Evolutionary conservation across 2,888 invertebrate genomes (phyloP), one percentile per base, ranked within the genome.

Genomic region (Notodonta dromedarius): DNA sequence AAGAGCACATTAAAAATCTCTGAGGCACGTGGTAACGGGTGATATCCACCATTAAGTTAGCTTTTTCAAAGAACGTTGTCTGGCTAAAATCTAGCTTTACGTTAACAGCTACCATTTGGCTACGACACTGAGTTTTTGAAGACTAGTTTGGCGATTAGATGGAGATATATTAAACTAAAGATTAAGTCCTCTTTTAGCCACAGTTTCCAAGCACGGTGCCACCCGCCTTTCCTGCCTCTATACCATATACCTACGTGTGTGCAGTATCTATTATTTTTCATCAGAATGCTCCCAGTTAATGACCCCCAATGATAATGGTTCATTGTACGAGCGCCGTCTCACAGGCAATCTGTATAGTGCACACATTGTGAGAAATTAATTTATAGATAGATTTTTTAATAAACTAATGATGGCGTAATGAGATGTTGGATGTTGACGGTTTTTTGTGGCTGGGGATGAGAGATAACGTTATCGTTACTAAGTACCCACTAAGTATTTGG

Each of bases 221-320:
- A 77, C 78, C 78, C 62, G 60, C 58, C 87, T 80, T 80, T 79
- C 79, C 82, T 77, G 78, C 79, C 82, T 79, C 77, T 79, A 82
- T 83, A 84, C 78, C 82, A 76, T 75, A 70, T 73, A 24, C 24
- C 24, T 24, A 70, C 73, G 73, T 66, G 76, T 67, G 73, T 70
- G 61, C 59, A 66, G 72, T 79, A 77, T 80, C 88, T 85, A 90
- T 92, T 92, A 91, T 90, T 91, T 90, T 90, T 88, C 87, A 88
- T 82, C 85, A 87, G 91, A 91, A 91, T 89, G 90, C 88, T 76
- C 87, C 80, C 84, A 77, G 87, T 87, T 89, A 92, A 91, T 90
- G 90, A 87, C 76, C 82, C 76, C 82, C 84, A 79, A 82, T 85
- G 88, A 92, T 89, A 92, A 91, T 90, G 73, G 72, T 52, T 69